Evolutionary conservation across 2,797 vertebrate genomes (phyloP).

Genomic region (Anguilla anguilla): DNA sequence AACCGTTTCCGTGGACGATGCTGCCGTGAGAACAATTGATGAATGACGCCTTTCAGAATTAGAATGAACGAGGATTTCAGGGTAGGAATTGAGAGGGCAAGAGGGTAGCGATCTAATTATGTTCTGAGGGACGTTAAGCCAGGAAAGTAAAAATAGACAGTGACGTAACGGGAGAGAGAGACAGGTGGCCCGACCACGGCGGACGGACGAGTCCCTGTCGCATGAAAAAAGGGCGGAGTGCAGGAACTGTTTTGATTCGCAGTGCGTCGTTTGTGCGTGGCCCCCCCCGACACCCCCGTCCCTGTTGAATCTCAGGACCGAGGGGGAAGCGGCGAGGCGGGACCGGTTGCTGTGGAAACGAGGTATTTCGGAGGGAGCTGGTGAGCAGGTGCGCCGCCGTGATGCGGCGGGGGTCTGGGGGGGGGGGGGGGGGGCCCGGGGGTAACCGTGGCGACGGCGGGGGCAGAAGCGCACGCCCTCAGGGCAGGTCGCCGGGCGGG

Average conservation of each 20-base stretch:
- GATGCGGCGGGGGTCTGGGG: not conserved
- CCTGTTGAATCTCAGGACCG: not conserved
- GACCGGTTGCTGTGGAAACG: not conserved
- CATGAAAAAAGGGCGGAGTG: not conserved
- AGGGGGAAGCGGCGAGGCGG: not conserved
- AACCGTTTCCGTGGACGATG: not conserved
- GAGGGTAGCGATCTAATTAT: not conserved
- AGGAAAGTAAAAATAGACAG: not conserved
- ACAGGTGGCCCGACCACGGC: not conserved
- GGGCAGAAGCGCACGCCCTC: conserved; percentile 38
- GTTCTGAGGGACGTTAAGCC: not conserved
- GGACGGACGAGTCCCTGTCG: not conserved
- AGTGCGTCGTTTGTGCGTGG: not conserved
- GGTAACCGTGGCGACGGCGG: not conserved
- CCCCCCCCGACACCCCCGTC: too few relatives aligned
- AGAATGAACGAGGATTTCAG: not conserved
- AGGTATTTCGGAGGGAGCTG: not conserved
- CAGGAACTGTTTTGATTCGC: not conserved
- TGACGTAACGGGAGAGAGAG: not conserved
- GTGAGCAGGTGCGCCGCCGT: not conserved
- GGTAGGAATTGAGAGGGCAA: not conserved
- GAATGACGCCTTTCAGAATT: not conserved
- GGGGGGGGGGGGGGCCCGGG: not conserved
- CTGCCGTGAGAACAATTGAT: not conserved
- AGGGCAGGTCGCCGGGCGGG: conserved; percentile 67